Conservation (phyloP, 2,888 invertebrate genomes). For the Pediacus dermestoides region DNA sequence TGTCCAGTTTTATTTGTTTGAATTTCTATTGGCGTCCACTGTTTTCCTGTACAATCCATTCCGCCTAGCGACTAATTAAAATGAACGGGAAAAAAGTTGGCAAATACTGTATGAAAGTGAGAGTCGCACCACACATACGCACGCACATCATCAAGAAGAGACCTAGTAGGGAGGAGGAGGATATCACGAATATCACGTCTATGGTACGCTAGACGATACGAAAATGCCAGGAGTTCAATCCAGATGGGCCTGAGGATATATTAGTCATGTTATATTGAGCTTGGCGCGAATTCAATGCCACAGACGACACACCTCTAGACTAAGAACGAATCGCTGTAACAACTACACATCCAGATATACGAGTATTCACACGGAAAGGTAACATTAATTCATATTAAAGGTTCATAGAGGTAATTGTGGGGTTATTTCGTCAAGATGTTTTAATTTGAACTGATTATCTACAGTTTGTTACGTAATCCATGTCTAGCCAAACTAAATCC, state of each 20-base stretch:
- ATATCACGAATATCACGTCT: background rate
- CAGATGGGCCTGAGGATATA: slow-evolving; percentile 48
- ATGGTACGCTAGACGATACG: slow-evolving; percentile 18
- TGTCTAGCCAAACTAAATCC: too few species aligned
- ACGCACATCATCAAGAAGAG: too few species aligned
- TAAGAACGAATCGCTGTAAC: slow-evolving; percentile 7
- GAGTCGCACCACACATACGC: too few species aligned
- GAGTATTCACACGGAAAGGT: too few species aligned
- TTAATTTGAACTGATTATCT: background rate
- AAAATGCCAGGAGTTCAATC: slow-evolving; percentile 33
- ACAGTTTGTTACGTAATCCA: background rate
- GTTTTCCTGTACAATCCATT: too few species aligned
- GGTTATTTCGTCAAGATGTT: background rate
- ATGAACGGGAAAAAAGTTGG: too few species aligned
- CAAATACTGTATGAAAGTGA: too few species aligned
- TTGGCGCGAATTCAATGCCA: slow-evolving; percentile 49
- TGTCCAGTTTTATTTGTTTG: too few species aligned
- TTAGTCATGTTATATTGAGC: slow-evolving; percentile 49
- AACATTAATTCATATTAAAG: too few species aligned
- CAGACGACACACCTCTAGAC: slow-evolving; percentile 38
- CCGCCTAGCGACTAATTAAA: too few species aligned
- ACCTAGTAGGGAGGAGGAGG: too few species aligned
- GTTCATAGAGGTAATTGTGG: background rate
- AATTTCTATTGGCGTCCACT: too few species aligned
- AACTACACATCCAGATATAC: slow-evolving; percentile 2